phyloP scores from a whole-genome alignment of 2,113 vertebrate species.

The Hypocryptadius cinnamomeus region DNA sequence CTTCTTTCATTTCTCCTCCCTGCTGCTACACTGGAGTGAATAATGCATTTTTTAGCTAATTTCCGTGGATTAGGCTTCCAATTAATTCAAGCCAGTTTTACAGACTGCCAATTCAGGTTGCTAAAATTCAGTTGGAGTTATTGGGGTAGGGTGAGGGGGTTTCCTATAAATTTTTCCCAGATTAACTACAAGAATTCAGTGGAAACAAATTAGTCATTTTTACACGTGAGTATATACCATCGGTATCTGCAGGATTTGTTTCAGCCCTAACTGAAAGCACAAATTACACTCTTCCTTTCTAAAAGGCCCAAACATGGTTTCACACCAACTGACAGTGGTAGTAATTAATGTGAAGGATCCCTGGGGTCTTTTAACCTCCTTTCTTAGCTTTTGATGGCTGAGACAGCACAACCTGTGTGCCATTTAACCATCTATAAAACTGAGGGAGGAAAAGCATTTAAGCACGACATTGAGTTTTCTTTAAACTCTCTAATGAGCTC shows the following conservation, averaged over 20 bases:
- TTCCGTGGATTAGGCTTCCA: slow-evolving; percentile 53
- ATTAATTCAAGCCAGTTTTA: slow-evolving; percentile 49
- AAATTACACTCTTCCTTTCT: slow-evolving; percentile 11
- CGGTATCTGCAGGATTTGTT: not conserved
- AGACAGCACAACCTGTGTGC: slow-evolving; percentile 39
- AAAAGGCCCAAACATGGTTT: slow-evolving; percentile 12
- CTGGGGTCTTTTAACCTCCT: slow-evolving; percentile 52
- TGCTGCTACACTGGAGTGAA: slow-evolving; percentile 49
- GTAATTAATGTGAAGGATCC: slow-evolving; percentile 44
- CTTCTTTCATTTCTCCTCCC: slow-evolving; percentile 57
- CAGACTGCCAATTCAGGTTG: slow-evolving; percentile 28
- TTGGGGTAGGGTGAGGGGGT: not conserved
- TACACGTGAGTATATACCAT: not conserved
- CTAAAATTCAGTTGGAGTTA: slow-evolving; percentile 13
- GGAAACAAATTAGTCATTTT: slow-evolving; percentile 3
- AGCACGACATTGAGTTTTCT: slow-evolving; percentile 8
- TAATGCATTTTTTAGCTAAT: slow-evolving; percentile 50
- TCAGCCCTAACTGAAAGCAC: not conserved
- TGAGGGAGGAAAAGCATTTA: not conserved
- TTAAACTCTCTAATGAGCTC: slow-evolving; percentile 53
- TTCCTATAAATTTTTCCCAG: not conserved
- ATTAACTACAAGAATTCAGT: slow-evolving; percentile 5
- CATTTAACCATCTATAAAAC: slow-evolving; percentile 46
- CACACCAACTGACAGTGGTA: slow-evolving; percentile 39
- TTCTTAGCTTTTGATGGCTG: slow-evolving; percentile 42